Evolutionary conservation across 1,140 invertebrate genomes (phyloP).

Genomic region (Coptotermes formosanus): DNA sequence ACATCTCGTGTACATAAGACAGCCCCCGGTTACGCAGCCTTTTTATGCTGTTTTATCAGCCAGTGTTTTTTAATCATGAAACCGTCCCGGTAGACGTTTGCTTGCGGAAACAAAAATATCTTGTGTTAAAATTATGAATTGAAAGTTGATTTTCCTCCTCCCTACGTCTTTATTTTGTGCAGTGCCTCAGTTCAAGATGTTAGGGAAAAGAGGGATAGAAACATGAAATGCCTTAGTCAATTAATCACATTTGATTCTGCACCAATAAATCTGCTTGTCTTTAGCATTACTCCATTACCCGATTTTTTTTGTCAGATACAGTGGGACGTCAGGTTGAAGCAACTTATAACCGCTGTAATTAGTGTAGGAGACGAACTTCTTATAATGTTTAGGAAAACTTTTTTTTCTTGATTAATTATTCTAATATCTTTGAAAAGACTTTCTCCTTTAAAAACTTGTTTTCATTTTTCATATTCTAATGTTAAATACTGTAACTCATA

Average conservation of each 20-base stretch:
- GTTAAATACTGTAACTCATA: too few relatives aligned
- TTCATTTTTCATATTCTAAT: not conserved
- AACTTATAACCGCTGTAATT: not conserved
- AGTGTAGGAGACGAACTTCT: not conserved
- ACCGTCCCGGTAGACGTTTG: too few relatives aligned
- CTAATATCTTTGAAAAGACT: not conserved
- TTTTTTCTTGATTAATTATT: not conserved
- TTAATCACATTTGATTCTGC: slow-evolving; percentile 6
- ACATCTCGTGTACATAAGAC: too few relatives aligned
- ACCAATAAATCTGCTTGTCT: slow-evolving; percentile 11
- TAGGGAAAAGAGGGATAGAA: not conserved
- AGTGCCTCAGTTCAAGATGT: not conserved
- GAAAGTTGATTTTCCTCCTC: too few relatives aligned
- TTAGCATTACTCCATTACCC: not conserved
- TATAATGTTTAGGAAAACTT: not conserved
- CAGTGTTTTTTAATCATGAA: too few relatives aligned
- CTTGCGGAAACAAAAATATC: too few relatives aligned
- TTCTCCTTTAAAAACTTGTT: not conserved
- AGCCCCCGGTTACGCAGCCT: too few relatives aligned
- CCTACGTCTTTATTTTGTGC: too few relatives aligned
- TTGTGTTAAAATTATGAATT: too few relatives aligned
- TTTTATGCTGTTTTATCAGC: too few relatives aligned
- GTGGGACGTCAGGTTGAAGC: not conserved
- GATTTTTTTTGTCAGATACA: not conserved
- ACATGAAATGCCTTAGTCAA: not conserved